Base-by-base conservation (phyloP, 2,797 vertebrate genomes). In the Echiichthys vipera region DNA sequence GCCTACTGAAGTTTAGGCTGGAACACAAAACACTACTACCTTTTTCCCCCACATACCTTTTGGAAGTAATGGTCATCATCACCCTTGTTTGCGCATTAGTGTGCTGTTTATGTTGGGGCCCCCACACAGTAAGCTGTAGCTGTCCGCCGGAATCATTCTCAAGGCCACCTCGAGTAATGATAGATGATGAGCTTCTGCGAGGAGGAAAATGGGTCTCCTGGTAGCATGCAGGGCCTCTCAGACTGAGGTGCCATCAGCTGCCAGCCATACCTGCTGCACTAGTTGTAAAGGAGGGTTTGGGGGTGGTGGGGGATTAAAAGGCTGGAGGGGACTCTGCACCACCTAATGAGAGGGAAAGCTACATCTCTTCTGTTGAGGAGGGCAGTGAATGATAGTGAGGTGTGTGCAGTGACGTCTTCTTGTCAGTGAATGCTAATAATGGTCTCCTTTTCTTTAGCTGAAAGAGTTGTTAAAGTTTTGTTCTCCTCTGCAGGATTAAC, bases 91-190 rank as follows among this genome's bases (percentile, higher is more conserved):
- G 69, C 77, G 76, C 74, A n/a, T 55, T 77, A 27, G 87, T 71
- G 71, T 30, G 84, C 61, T 82, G 87, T 90, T 91, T 86, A 80
- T 54, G 65, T 70, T 78, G 55, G n/a, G 47, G 62, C 58, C 88
- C 80, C 84, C 73, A 72, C 89, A 90, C 74, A 22, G 56, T 76
- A 43, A 78, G 77, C 76, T 25, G 34, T 73, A 73, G 87, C 90
- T 86, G 90, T 91, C 89, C 66, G 75, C 69, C 45, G 47, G 53
- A 89, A 89, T 91, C 89, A 85, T 71, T 79, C 79, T 92, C 88
- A 83, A 71, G 75, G 83, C 83, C 67, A 58, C 78, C 54, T 81
- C 30, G 1, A 50, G 74, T 90, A 91, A 93, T 90, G 89, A 91
- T 89, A 45, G 87, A 91, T 90, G 91, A 90, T 89, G 88, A 80